These are phyloP conservation scores for Onychomys torridus DNA, from an alignment of 2,797 vertebrate genomes.

Conservation along the genomic window DNA sequence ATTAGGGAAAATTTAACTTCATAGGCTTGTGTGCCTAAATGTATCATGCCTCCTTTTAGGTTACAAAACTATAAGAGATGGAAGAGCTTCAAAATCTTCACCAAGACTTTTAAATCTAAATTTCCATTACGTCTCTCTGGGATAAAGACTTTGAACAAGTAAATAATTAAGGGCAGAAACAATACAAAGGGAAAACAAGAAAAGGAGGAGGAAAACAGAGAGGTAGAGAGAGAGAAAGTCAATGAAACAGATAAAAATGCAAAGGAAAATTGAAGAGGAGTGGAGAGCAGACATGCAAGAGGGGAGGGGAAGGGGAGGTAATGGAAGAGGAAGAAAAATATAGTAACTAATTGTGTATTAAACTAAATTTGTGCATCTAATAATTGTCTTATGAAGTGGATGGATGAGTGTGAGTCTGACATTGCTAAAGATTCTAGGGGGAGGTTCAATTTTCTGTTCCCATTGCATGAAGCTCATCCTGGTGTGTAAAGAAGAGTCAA, in stretches of 20 bases:
- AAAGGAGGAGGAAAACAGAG: not conserved
- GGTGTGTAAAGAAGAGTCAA: not conserved
- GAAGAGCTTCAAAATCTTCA: not conserved
- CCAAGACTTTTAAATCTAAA: not conserved
- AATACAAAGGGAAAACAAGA: not conserved
- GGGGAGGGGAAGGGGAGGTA: no score
- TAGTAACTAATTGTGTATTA: not conserved
- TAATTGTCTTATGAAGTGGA: not conserved
- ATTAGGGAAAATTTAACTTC: not conserved
- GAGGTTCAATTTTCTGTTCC: not conserved
- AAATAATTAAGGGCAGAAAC: not conserved
- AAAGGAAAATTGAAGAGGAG: not conserved
- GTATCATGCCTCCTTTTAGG: no score
- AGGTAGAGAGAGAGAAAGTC: not conserved
- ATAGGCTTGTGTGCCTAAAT: no score
- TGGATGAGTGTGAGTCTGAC: not conserved
- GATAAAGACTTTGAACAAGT: not conserved
- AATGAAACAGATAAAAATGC: not conserved
- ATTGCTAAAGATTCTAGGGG: not conserved
- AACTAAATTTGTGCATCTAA: not conserved
- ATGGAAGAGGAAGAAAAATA: not conserved
- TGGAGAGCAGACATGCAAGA: not conserved
- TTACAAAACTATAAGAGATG: not conserved
- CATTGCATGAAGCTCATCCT: not conserved
- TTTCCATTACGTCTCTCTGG: not conserved